phyloP scores from a whole-genome alignment of 2,888 invertebrate genomes.

The Drosophila rellima region DNA sequence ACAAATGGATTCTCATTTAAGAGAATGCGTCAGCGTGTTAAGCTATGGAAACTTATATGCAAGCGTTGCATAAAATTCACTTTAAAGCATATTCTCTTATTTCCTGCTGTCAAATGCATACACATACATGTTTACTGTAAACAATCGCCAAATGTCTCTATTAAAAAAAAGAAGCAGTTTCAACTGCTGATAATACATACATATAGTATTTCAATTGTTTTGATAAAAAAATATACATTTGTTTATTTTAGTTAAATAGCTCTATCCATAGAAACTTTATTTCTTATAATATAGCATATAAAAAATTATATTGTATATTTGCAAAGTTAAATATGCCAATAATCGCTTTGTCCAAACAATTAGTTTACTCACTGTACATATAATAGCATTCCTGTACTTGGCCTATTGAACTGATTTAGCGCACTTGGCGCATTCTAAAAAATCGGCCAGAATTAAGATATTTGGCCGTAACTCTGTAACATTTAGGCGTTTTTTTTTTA shows the following conservation, averaged over 20 bases:
- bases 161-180: slow-evolving; percentile 1
- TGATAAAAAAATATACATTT: too few species aligned
- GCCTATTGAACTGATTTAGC: slow-evolving; percentile 40
- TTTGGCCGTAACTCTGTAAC: slow-evolving; percentile 35
- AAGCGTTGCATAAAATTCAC: slow-evolving; percentile 3
- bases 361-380: background rate
- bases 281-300: too few species aligned
- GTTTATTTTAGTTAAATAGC: too few species aligned
- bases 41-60: slow-evolving; percentile 12
- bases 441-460: slow-evolving; percentile 37
- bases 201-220: too few species aligned
- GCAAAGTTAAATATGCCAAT: background rate
- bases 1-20: slow-evolving; percentile 16
- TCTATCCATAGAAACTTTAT: too few species aligned
- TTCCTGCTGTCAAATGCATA: too few species aligned
- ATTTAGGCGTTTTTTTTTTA: slow-evolving; percentile 14
- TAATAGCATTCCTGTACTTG: slow-evolving; percentile 29
- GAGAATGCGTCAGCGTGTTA: slow-evolving; percentile 33
- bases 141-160: background rate
- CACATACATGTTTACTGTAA: too few species aligned
- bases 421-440: slow-evolving; percentile 40
- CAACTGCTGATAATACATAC: background rate
- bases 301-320: too few species aligned
- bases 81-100: background rate
- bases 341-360: background rate